A percentile compares a stretch with the other conserved stretches of the same genome.
Conservation (phyloP, 2,888 invertebrate genomes). For the Cryptocephalus primarius region DNA sequence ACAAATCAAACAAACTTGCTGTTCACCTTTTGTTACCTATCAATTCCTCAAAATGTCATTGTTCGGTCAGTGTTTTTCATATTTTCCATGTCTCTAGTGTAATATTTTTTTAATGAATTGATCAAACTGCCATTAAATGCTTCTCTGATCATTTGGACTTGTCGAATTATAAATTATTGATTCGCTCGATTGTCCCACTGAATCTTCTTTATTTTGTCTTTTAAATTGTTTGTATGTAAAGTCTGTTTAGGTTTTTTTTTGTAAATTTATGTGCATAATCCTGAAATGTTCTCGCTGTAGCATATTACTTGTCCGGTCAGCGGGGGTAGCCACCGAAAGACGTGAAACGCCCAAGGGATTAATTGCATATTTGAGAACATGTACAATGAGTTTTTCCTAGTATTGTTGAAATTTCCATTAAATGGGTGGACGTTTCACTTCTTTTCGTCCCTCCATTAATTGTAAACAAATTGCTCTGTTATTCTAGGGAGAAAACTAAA, state of each 20-base stretch:
- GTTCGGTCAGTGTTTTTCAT: too few species aligned
- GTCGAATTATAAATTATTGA: too few species aligned
- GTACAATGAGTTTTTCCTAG: slow-evolving; percentile 11
- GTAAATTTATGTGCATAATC: slow-evolving; percentile 6
- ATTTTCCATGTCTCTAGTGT: too few species aligned
- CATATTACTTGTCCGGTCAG: too few species aligned
- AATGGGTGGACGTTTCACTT: slow-evolving; percentile 33
- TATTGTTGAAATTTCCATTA: slow-evolving; percentile 24
- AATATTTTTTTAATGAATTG: too few species aligned
- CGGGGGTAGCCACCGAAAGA: too few species aligned
- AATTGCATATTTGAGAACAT: neutral
- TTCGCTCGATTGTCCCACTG: slow-evolving; percentile 1
- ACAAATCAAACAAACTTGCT: too few species aligned
- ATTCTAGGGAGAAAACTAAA: slow-evolving; percentile 35
- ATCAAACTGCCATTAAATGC: too few species aligned
- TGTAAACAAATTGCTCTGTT: slow-evolving; percentile 40
- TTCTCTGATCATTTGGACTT: too few species aligned
- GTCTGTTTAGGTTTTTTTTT: slow-evolving; percentile 1
- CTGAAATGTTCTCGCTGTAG: slow-evolving; percentile 1
- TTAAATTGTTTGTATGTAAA: slow-evolving; percentile 6
- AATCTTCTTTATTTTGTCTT: slow-evolving; percentile 6
- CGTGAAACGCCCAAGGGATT: neutral
- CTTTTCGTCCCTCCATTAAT: slow-evolving; percentile 24
- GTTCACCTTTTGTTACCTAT: too few species aligned
- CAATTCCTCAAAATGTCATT: too few species aligned